phyloP scores from a whole-genome alignment of 2,113 vertebrate species.

The Zapus hudsonius region DNA sequence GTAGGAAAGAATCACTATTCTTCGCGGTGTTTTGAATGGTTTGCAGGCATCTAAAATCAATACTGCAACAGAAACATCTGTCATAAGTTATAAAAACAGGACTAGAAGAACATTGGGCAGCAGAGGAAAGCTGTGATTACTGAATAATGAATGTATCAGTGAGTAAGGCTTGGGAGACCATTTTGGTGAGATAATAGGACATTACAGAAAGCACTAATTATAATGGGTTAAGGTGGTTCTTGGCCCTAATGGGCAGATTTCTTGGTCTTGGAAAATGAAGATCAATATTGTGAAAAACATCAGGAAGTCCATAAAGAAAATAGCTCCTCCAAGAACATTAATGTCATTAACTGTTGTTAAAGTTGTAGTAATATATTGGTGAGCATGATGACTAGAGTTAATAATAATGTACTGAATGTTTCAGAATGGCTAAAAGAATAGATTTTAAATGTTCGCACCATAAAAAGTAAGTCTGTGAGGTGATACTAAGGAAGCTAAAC shows the following conservation, averaged over 20 bases:
- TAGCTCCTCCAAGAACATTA: neutral
- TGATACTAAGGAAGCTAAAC: too few relatives aligned
- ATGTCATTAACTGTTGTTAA: neutral
- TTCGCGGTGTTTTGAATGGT: neutral
- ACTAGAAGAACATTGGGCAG: neutral
- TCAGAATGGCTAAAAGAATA: neutral
- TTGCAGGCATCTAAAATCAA: neutral
- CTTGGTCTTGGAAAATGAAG: neutral
- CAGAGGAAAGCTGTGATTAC: neutral
- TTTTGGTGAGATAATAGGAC: neutral
- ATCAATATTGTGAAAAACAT: neutral
- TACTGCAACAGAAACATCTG: neutral
- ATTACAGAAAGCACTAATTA: neutral
- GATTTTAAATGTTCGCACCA: neutral
- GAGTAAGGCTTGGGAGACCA: neutral
- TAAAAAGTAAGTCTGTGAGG: neutral
- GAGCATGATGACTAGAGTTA: neutral
- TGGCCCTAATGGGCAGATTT: neutral
- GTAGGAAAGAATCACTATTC: neutral
- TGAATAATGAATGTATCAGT: neutral
- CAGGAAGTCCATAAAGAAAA: constrained; percentile 1
- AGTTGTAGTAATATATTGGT: neutral
- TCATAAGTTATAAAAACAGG: neutral
- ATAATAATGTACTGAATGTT: neutral
- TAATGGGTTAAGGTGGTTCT: neutral